Evolutionary conservation across 2,797 vertebrate species (phyloP).

Genomic region (Malacoraja senta): DNA sequence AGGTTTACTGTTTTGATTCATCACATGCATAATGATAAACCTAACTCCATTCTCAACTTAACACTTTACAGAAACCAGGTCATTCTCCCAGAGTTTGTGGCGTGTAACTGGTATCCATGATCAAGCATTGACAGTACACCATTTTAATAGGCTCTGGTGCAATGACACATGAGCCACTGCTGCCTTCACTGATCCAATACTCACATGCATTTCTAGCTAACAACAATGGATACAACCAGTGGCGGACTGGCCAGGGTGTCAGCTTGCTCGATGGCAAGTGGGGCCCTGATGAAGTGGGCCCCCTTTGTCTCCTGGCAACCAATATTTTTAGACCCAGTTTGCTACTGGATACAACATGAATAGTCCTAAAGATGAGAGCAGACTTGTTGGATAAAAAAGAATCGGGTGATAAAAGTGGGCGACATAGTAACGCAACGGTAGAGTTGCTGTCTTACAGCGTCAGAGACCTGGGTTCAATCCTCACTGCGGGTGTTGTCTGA

Average conservation of each 20-base stretch:
- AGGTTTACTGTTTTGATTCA: neutral
- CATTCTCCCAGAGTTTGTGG: neutral
- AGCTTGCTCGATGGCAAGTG: no score
- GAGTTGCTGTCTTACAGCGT: no score
- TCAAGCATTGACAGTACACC: neutral
- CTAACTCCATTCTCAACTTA: neutral
- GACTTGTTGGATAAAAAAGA: neutral
- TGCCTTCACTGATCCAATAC: neutral
- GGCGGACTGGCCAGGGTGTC: no score
- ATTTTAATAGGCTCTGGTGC: neutral
- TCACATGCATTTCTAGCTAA: neutral
- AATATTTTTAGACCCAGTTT: no score
- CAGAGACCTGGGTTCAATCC: no score
- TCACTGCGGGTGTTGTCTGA: no score
- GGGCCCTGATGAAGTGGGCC: no score
- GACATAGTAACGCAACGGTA: no score
- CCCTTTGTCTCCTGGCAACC: no score
- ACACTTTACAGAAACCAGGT: neutral
- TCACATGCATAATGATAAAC: neutral
- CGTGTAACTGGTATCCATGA: neutral
- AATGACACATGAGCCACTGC: neutral
- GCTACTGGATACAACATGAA: no score
- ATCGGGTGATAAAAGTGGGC: neutral
- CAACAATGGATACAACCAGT: neutral
- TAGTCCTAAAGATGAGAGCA: neutral